Conservation (phyloP, 2,888 invertebrate species). For the Trissonchulus latispiculum region DNA sequence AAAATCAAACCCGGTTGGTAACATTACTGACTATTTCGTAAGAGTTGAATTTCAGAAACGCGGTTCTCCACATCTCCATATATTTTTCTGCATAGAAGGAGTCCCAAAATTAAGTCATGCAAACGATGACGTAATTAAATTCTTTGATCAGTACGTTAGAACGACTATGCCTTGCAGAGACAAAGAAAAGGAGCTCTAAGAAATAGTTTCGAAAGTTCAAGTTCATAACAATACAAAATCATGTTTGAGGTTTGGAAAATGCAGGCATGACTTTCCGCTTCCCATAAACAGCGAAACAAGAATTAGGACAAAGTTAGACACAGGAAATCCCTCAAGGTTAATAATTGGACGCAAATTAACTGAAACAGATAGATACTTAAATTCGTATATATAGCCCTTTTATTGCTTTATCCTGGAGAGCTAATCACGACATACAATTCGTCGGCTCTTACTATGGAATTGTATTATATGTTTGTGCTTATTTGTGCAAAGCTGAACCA, state of each 20-base stretch:
- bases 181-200: neutral
- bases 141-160: neutral
- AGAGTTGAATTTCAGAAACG: slow-evolving; percentile 13
- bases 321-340: neutral
- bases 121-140: neutral
- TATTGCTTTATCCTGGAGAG: neutral
- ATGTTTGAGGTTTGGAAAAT: neutral
- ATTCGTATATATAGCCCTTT: neutral
- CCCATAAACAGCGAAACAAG: neutral
- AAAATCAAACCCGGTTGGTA: neutral
- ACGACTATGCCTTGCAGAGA: neutral
- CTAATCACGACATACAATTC: slow-evolving; percentile 3
- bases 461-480: slow-evolving; percentile 8
- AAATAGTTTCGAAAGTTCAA: slow-evolving; percentile 1
- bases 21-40: neutral
- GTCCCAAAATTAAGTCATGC: neutral
- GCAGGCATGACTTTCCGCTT: neutral
- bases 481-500: slow-evolving; percentile 7
- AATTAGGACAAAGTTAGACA: neutral
- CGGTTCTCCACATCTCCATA: slow-evolving; percentile 5
- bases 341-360: neutral
- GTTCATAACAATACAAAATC: neutral
- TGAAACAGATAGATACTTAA: neutral
- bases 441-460: neutral
- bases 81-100: neutral